Evolutionary conservation across 2,888 invertebrate species (phyloP).

Genomic region (Cacoxenus indagator): DNA sequence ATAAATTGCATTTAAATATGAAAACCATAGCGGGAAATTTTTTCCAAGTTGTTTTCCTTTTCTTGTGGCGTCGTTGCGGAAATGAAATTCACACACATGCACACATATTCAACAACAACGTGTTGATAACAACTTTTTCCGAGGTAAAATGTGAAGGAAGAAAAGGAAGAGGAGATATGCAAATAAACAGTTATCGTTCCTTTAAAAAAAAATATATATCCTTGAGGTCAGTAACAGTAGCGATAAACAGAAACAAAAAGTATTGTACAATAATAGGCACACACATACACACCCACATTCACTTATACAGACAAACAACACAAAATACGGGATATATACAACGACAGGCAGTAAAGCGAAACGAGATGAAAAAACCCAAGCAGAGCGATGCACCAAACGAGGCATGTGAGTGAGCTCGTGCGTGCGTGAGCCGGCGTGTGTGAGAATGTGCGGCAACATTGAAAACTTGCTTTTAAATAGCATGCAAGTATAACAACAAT

Average conservation of each 20-base stretch:
- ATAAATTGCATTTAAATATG: constrained; percentile 8
- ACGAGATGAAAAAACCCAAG: constrained; percentile 43
- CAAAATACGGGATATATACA: not conserved
- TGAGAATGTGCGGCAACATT: constrained; percentile 36
- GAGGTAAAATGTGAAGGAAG: not conserved
- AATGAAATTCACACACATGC: constrained; percentile 44
- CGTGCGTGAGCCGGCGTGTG: constrained; percentile 24
- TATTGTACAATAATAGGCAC: constrained; percentile 7
- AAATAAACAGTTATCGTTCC: constrained; percentile 29
- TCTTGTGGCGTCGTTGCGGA: constrained; percentile 47
- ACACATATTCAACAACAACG: not conserved
- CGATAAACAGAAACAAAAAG: not conserved
- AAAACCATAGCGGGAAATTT: not conserved
- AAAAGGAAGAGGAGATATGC: not conserved
- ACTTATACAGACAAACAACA: not conserved
- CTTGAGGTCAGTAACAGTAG: constrained; percentile 25
- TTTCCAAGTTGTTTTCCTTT: constrained; percentile 21
- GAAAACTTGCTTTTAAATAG: constrained; percentile 57
- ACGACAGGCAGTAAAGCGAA: constrained; percentile 25
- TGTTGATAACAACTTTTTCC: constrained; percentile 17
- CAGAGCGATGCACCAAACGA: constrained; percentile 38
- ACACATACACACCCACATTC: constrained; percentile 26
- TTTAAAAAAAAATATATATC: constrained; percentile 28
- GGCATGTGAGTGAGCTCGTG: constrained; percentile 51
- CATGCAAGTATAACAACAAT: too few relatives aligned